Base-by-base conservation (phyloP, 2,888 invertebrate species). In the Megamerina dolium region DNA sequence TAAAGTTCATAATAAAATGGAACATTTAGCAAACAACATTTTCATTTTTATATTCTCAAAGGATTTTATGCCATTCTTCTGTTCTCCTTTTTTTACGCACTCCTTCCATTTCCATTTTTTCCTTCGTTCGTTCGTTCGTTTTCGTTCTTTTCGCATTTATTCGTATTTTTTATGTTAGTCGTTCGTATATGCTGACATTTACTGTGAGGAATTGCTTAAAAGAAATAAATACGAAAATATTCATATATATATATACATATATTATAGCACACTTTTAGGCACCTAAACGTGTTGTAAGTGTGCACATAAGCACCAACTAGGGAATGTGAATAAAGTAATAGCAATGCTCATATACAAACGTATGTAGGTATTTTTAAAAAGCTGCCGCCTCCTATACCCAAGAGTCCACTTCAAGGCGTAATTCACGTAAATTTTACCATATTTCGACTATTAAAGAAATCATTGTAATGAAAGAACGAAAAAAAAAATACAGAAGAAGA, bases 241-340 rank as follows among this genome's bases (percentile, higher is more conserved):
- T 23, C 6, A 10, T 23, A 10, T 8, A 23, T 8, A 23, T 8
- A 23, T 23, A 10, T 23, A 23, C 23, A 23, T 10, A 23, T 36
- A 29, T 26, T 30, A 18, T 36, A 34, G 41, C 58, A 53, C 53
- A 54, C 58, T 52, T 53, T 52, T 51, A 50, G 49, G 45, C 47
- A 41, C 45, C 35, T 38, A 23, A 41, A 37, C 32, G 37, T 16
- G 12, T 38, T 30, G 38, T 31, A 36, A 31, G 30, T 29, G 27
- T 21, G 30, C 36, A 34, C 29, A 30, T 36, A 31, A 37, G 31
- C 30, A 36, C 20, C 31, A 36, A 16, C 21, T 21, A 29, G 42
- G 42, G 30, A 36, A 31, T 36, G 10, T 2, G 32, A 6, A 19
- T 12, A 34, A 34, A 27, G 26, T 29, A 40, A 40, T 21, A 19